Evolutionary conservation across 2,113 vertebrate genomes (phyloP).

Genomic region (Clarias gariepinus): DNA sequence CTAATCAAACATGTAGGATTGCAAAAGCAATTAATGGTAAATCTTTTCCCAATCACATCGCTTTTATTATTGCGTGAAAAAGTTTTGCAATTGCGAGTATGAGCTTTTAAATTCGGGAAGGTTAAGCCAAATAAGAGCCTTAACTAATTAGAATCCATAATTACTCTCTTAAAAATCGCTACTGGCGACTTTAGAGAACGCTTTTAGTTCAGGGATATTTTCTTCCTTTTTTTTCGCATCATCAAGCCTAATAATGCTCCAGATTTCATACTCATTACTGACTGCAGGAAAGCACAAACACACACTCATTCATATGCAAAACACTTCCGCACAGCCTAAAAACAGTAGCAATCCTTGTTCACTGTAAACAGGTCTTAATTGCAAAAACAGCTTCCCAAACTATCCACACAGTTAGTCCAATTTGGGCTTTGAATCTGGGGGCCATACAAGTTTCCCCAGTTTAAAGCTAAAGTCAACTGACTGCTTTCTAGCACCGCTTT

Average conservation of each 20-base stretch:
- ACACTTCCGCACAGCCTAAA: conserved; percentile 53
- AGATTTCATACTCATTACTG: conserved; percentile 44
- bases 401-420: conserved; percentile 37
- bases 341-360: conserved; percentile 55
- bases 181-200: background rate
- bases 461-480: background rate
- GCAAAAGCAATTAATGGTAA: conserved; percentile 1
- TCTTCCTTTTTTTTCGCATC: background rate
- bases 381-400: conserved; percentile 20
- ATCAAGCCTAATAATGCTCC: background rate
- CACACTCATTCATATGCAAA: conserved; percentile 65
- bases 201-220: conserved; percentile 5
- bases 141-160: background rate
- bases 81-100: background rate
- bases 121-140: background rate
- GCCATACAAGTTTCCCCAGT: conserved; percentile 17
- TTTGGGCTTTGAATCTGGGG: conserved; percentile 49
- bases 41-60: background rate
- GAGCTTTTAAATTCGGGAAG: background rate
- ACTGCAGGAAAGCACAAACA: conserved; percentile 9
- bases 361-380: conserved; percentile 55
- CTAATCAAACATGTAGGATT: conserved; percentile 42
- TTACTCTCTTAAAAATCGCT: background rate
- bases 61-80: background rate
- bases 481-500: conserved; percentile 1